phyloP scores from a whole-genome alignment of 2,888 invertebrate species.

The Emmelina monodactyla region DNA sequence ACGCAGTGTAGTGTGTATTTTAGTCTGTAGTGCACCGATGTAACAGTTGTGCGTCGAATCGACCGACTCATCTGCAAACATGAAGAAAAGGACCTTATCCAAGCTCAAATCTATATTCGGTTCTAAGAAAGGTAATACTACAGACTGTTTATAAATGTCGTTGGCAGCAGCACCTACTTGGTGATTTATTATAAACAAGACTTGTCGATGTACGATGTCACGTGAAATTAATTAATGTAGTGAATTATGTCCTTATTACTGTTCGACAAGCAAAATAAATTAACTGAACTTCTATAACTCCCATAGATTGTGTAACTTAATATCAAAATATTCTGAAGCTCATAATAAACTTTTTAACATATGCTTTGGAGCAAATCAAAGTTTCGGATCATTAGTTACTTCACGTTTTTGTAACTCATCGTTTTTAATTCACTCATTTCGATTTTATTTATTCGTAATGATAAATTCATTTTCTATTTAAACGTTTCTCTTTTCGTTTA shows the following conservation, averaged over 20 bases:
- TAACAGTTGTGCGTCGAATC: conserved; percentile 33
- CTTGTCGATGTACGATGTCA: conserved; percentile 18
- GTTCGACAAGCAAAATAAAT: no score
- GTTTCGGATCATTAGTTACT: no score
- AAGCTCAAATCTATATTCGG: conserved; percentile 55
- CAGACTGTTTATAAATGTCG: neutral
- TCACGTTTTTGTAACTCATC: no score
- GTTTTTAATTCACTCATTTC: no score
- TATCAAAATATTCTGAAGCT: no score
- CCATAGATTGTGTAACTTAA: no score
- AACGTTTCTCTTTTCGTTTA: neutral
- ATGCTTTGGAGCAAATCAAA: no score
- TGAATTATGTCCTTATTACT: no score
- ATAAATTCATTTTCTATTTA: neutral
- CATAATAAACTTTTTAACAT: no score
- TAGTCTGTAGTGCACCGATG: conserved; percentile 48
- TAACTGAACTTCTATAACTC: no score
- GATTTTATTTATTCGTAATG: no score
- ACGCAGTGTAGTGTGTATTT: conserved; percentile 57
- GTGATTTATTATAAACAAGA: conserved; percentile 10
- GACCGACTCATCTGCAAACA: conserved; percentile 27
- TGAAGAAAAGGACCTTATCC: conserved; percentile 59
- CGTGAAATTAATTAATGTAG: conserved; percentile 13
- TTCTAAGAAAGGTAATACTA: conserved; percentile 45
- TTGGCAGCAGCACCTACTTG: conserved; percentile 17